phyloP scores from a whole-genome alignment of 2,797 vertebrate genomes.

The Anas bernieri region DNA sequence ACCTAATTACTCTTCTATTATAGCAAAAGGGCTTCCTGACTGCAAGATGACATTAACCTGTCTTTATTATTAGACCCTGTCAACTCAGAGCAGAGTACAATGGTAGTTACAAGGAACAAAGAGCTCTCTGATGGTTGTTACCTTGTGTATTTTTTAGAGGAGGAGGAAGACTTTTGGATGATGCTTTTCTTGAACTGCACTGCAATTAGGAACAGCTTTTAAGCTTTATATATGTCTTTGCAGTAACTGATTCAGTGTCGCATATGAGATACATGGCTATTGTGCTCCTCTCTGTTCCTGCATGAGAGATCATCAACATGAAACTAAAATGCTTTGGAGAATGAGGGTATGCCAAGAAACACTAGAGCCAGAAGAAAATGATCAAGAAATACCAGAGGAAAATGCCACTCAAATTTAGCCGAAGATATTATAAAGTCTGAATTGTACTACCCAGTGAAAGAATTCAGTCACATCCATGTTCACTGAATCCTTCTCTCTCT shows the following conservation, averaged over 20 bases:
- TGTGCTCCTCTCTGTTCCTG: not conserved
- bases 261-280: not conserved
- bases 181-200: not conserved
- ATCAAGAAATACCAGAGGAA: not conserved
- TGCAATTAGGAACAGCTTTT: not conserved
- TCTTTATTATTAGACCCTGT: not conserved
- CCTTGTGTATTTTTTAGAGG: not conserved
- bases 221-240: not conserved
- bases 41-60: not conserved
- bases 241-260: not conserved
- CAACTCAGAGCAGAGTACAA: not conserved
- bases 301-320: not conserved
- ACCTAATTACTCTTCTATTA: not conserved
- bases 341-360: not conserved
- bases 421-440: not conserved
- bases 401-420: not conserved
- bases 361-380: not conserved
- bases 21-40: not conserved
- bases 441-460: not conserved
- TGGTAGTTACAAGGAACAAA: not conserved
- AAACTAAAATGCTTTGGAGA: not conserved
- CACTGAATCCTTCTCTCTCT: not conserved
- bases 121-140: not conserved
- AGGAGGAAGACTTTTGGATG: not conserved
- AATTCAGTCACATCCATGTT: rapidly evolving